Evolutionary conservation across 92 coral and sea anemone genomes (phyloP), one percentile per base, ranked within the genome.

Genomic region (Umimayanthus kanabou): DNA sequence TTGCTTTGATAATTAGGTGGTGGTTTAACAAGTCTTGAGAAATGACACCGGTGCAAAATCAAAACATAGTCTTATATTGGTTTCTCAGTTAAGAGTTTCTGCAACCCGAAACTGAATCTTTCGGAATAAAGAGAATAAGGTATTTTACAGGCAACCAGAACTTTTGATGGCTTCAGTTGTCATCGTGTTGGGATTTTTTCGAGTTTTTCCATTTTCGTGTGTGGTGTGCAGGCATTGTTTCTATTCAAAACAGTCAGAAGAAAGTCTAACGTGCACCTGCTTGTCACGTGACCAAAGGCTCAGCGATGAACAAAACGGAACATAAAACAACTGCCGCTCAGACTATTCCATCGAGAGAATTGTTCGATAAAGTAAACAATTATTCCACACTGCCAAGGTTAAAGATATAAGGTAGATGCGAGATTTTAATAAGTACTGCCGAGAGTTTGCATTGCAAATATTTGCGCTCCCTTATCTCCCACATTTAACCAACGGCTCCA

Each of bases 291-390:
- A 33, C 25, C 22, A 75, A 8, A 22, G 42, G 6, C 79, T 43
- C 53, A 5, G 66, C 23, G 22, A 57, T 57, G 66, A 57, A 15
- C 23, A 57, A 5, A 2, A 5, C 23, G 13, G 47, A 55, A 70
- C 70, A 6, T 22, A 81, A 65, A 81, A 61, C 30, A 81, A 81
- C 22, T 65, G 45, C 61, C 42, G 43, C 23, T 30, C 33, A 9
- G 64, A 71, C 78, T 43, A 26, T 42, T 47, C 29, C 64, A 67
- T 33, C 65, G 40, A 7, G 6, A 30, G 39, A 69, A 47, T 69
- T 25, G 28, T 43, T 83, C 39, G 13, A 70, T 61, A 9, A 37
- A 26, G 78, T 83, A 83, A 45, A 83, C 76, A 83, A 26, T 22
- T 45, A 18, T 67, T 69, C 15, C 29, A 70, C 47, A 82, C 22